These are phyloP conservation scores for Cyanoramphus novaezelandiae DNA, from an alignment of 2,113 vertebrate genomes.

Conservation along the genomic window DNA sequence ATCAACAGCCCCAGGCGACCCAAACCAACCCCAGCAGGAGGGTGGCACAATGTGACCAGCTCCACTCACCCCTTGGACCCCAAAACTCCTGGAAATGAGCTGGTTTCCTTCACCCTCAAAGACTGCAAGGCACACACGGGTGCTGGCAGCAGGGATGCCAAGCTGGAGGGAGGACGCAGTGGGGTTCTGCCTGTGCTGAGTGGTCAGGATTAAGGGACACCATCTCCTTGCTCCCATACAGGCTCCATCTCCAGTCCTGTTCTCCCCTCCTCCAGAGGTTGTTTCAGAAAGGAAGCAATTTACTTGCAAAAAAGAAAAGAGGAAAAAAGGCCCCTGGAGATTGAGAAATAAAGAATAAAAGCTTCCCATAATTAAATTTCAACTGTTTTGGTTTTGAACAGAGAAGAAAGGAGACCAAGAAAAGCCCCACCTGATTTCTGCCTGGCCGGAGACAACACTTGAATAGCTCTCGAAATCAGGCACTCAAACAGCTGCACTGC, in stretches of 20 bases:
- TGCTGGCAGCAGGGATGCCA: background rate
- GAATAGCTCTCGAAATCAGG: rapidly evolving
- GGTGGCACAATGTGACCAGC: background rate
- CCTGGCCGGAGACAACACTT: background rate
- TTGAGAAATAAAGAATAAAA: background rate
- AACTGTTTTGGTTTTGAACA: background rate
- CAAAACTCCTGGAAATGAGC: background rate
- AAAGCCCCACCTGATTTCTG: background rate
- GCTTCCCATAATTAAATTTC: background rate
- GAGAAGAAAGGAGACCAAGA: background rate
- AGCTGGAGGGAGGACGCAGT: rapidly evolving
- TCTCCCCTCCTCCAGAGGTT: background rate
- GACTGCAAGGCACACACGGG: background rate
- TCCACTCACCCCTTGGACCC: background rate
- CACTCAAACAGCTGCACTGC: rapidly evolving
- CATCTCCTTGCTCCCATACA: background rate
- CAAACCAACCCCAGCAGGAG: background rate
- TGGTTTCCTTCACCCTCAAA: background rate
- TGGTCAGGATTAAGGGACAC: background rate
- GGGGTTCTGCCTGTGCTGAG: background rate
- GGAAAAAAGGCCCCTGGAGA: background rate
- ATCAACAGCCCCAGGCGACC: background rate
- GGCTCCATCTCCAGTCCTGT: background rate
- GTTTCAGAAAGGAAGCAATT: background rate
- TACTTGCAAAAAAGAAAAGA: background rate